Base-by-base conservation (phyloP, 2,888 invertebrate species). In the Eutolmus rufibarbis region DNA sequence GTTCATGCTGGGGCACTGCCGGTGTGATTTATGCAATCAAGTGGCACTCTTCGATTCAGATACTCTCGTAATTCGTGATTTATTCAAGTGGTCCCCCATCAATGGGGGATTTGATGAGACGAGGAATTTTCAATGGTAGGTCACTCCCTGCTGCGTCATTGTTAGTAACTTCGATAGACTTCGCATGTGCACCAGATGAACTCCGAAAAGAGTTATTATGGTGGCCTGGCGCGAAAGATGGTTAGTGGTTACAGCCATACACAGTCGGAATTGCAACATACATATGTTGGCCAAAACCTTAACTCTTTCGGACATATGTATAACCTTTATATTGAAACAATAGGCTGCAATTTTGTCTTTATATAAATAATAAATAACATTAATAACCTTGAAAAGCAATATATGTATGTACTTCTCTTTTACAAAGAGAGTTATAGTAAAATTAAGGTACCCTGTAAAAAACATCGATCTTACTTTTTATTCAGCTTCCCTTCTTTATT, bases 41-140 rank as follows among this genome's bases (percentile, higher is more conserved):
- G 78, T 78, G 78, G 78, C 78, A 46, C 78, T 78, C 78, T 78
- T 78, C 78, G 78, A 78, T 78, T 78, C 78, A 78, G 78, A 78
- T 78, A 78, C 78, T 78, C 78, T 78, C 78, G 78, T 78, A 78
- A 78, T 78, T 78, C 78, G 78, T 78, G 78, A 78, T 78, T 78
- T 78, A 78, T 78, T 78, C 78, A 78, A 78, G 78, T 40, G 78
- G n/a, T 78, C 12, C 78, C 57, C 66, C 66, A 43, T 78, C 78
- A 78, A 78, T 78, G 78, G 78, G 78, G 28, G 78, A 78, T 78
- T 78, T 78, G 78, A 78, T 78, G 78, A 78, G 78, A 78, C 37
- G 78, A 46, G 40, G 78, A 43, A 34, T 46, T 78, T 78, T 78
- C 78, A 78, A 78, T 78, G 78, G 78, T 78, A 78, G 78, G 78